Base-by-base conservation (phyloP, 1,140 invertebrate genomes). In the Euura saliciscinereae region DNA sequence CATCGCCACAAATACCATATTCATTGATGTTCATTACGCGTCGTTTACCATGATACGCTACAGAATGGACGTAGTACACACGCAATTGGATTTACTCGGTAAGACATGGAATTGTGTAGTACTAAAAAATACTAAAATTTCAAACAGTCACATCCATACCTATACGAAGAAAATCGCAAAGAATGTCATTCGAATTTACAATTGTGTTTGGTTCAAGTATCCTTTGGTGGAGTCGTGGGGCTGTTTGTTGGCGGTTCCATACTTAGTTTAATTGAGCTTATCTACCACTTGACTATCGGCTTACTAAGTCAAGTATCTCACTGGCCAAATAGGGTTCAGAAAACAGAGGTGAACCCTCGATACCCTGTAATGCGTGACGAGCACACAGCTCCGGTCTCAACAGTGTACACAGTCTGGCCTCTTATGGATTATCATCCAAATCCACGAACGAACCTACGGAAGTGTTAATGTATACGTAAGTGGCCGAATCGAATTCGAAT, bases 41-140 rank as follows among this genome's bases (percentile, higher is more conserved):
- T 71, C 71, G 6, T 44, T 73, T 7, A 70, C 73, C 2, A 75
- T 75, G 28, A 76, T 78, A n/a, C 76, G 76, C 5, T 83, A 82
- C 66, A 73, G 72, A 64, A 76, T 76, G 1, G 80, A 82, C 43
- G 72, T 83, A 44, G 71, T 78, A 0, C 77, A 76, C 64, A 77
- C 79, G 7, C 78, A 75, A 75, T 73, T 82, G 2, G 80, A 82
- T 44, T 73, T 82, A 44, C 65, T 79, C 8, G 80, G 82, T 81
- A 76, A 67, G 72, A 11, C 28, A 8, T 13, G 8, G 28, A 7
- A n/a, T 28, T 70, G n/a, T 28, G 13, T 28, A 11, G 43, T 43
- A 44, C 13, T 10, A 10, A 42, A 10, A 45, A 65, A 45, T 13
- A 45, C 28, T 28, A 28, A 28, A 28, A 28, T 28, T 28, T 28